Percentiles rank a stretch among this genome's conserved stretches.
phyloP scores from a whole-genome alignment of 2,888 invertebrate genomes.

The Incurvaria masculella region DNA sequence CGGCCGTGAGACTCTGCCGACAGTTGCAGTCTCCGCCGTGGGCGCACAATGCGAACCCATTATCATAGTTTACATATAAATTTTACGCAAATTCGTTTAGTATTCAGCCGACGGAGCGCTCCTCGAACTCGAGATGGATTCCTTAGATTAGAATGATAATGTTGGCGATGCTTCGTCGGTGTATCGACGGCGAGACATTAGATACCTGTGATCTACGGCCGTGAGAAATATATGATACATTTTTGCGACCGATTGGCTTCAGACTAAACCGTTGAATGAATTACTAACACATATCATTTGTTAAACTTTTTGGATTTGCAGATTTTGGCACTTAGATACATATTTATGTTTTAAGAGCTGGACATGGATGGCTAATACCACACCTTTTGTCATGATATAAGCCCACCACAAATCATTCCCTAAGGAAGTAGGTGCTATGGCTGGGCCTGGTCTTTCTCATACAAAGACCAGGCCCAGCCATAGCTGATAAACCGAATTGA shows the following conservation, averaged over 20 bases:
- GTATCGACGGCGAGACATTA: slow-evolving; percentile 18
- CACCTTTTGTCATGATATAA: too few species aligned
- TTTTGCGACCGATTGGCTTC: slow-evolving; percentile 39
- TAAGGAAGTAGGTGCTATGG: too few species aligned
- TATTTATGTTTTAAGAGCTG: too few species aligned
- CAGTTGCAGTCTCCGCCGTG: slow-evolving; percentile 11
- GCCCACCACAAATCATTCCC: too few species aligned
- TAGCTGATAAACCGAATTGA: too few species aligned
- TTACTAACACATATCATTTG: too few species aligned
- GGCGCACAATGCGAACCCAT: slow-evolving; percentile 40
- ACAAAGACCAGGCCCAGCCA: too few species aligned
- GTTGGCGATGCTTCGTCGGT: slow-evolving; percentile 46
- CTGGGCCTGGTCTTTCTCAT: too few species aligned
- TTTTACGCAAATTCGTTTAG: slow-evolving; percentile 51
- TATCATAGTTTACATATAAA: slow-evolving; percentile 57
- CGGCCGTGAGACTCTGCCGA: slow-evolving; percentile 47
- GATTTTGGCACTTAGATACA: slow-evolving; percentile 29
- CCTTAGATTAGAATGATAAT: slow-evolving; percentile 52
- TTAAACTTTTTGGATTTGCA: slow-evolving; percentile 25
- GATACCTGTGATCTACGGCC: slow-evolving; percentile 40
- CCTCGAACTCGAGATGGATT: slow-evolving; percentile 31
- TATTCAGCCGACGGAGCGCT: slow-evolving; percentile 27
- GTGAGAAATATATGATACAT: slow-evolving; percentile 50
- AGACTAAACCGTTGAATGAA: too few species aligned
- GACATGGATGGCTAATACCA: too few species aligned